These are phyloP conservation scores for Tenthredo distinguenda DNA, from an alignment of 2,888 invertebrate genomes.

Conservation along the genomic window DNA sequence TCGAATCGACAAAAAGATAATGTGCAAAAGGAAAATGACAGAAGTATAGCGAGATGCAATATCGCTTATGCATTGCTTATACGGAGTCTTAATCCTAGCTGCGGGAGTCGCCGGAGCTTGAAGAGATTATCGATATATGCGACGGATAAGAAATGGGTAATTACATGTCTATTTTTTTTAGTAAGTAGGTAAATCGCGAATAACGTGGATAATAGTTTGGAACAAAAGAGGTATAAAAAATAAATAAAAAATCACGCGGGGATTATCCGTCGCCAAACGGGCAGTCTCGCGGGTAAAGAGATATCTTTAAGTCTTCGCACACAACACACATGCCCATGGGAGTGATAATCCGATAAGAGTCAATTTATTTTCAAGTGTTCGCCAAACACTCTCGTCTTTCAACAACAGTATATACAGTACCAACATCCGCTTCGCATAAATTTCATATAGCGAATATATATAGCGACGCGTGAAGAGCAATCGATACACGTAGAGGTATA, in stretches of 20 bases:
- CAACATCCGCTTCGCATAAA: conserved; percentile 31
- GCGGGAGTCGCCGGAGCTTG: background rate
- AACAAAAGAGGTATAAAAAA: background rate
- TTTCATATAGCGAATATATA: conserved; percentile 15
- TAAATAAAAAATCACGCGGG: background rate
- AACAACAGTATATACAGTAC: conserved; percentile 25
- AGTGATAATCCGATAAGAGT: conserved; percentile 69
- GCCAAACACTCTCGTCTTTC: conserved; percentile 67
- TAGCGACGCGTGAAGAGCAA: conserved; percentile 24
- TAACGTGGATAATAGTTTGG: background rate
- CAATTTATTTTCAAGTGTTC: conserved; percentile 73
- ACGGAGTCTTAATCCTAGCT: background rate
- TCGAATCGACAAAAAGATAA: background rate
- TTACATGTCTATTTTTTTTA: background rate
- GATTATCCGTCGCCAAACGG: conserved; percentile 40
- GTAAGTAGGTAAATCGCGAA: background rate
- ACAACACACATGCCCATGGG: conserved; percentile 25
- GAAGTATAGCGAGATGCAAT: background rate
- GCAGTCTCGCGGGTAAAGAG: conserved; percentile 27
- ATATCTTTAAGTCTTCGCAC: conserved; percentile 45
- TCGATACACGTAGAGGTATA: conserved; percentile 16
- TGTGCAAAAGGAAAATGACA: background rate
- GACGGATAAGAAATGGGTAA: background rate
- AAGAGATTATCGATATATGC: background rate
- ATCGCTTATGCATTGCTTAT: background rate